Conservation (phyloP, 2,888 invertebrate genomes). For the Autographa pulchrina region DNA sequence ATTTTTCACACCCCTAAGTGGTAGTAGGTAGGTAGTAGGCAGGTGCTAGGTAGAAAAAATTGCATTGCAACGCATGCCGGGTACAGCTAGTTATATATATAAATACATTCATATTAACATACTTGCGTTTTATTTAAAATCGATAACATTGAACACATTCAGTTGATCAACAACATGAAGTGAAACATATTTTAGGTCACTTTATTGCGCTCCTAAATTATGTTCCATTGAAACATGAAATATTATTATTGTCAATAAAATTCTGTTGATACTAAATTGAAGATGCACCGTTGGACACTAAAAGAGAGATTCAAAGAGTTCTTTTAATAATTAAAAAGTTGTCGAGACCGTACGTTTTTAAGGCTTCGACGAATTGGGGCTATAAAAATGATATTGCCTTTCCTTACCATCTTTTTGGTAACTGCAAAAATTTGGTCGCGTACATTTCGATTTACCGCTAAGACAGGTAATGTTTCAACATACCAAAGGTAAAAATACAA, state of each 20-base stretch:
- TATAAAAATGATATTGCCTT: slow-evolving; percentile 35
- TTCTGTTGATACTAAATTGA: slow-evolving; percentile 46
- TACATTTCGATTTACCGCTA: slow-evolving; percentile 1
- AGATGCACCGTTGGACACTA: slow-evolving; percentile 19
- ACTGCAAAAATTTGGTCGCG: background rate
- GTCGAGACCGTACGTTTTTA: background rate
- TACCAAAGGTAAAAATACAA: background rate
- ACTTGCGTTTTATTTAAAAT: slow-evolving; percentile 27
- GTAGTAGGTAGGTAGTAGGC: too few species aligned
- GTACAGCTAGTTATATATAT: too few species aligned
- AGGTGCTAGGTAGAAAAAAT: too few species aligned
- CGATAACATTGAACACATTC: slow-evolving; percentile 38
- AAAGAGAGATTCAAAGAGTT: slow-evolving; percentile 11
- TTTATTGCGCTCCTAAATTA: slow-evolving; percentile 48
- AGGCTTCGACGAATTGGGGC: slow-evolving; percentile 40
- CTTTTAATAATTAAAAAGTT: slow-evolving; percentile 17
- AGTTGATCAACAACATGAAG: slow-evolving; percentile 44
- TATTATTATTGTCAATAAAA: slow-evolving; percentile 59
- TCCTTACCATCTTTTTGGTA: background rate
- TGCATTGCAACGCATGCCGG: too few species aligned
- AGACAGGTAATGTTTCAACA: background rate
- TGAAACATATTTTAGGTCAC: slow-evolving; percentile 51
- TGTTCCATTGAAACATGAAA: slow-evolving; percentile 54
- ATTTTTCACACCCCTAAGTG: too few species aligned
- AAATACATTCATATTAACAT: too few species aligned